A percentile compares a stretch with the other conserved stretches of the same genome.
phyloP scores from a whole-genome alignment of 1,140 invertebrate genomes.

The Heliconius nattereri region DNA sequence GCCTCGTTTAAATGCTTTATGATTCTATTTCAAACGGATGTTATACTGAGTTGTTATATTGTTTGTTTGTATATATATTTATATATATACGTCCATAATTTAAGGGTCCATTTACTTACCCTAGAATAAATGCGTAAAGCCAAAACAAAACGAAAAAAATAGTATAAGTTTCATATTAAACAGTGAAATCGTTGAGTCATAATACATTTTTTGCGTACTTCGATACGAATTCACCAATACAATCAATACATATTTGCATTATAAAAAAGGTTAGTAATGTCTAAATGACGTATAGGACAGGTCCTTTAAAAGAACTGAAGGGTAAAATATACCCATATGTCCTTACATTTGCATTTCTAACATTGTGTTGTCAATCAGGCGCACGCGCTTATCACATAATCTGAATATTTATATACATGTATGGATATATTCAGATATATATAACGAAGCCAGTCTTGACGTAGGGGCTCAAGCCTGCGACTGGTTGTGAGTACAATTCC shows the following conservation, averaged over 20 bases:
- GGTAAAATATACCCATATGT: conserved; percentile 28
- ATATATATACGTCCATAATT: background rate
- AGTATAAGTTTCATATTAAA: too few relatives aligned
- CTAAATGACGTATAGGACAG: background rate
- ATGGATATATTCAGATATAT: too few relatives aligned
- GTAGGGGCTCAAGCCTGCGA: too few relatives aligned
- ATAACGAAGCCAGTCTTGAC: too few relatives aligned
- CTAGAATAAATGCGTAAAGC: too few relatives aligned
- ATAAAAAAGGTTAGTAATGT: conserved; percentile 1
- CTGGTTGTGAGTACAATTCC: too few relatives aligned
- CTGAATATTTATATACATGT: conserved; percentile 52
- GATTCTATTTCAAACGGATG: conserved; percentile 11
- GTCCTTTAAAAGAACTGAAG: conserved; percentile 15
- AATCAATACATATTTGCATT: background rate
- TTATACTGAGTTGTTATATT: background rate
- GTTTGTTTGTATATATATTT: background rate
- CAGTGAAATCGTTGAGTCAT: too few relatives aligned
- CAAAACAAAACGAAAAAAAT: too few relatives aligned
- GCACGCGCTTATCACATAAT: conserved; percentile 60
- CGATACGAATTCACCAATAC: background rate
- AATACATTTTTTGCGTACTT: background rate
- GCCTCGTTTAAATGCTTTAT: conserved; percentile 19
- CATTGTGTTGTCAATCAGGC: conserved; percentile 66
- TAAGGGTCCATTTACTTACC: too few relatives aligned
- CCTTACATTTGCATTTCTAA: conserved; percentile 57